Conservation (phyloP, 2,888 invertebrate species). For the Matsumyia berberina region DNA sequence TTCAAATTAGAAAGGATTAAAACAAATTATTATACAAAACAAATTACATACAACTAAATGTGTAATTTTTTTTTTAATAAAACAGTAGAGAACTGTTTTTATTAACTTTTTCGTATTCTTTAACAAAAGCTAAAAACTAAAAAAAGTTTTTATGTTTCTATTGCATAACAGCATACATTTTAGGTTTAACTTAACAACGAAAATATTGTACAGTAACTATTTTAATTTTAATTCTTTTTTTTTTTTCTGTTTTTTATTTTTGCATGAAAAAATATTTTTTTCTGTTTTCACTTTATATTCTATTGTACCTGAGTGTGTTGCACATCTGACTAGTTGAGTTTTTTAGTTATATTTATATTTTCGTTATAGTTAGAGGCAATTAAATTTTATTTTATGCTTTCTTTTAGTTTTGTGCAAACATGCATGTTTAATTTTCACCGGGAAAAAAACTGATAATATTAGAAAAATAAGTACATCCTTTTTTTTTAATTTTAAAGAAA, state of each 20-base stretch:
- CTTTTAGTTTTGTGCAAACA: conserved; percentile 50
- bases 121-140: conserved; percentile 30
- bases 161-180: conserved; percentile 64
- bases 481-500: conserved; percentile 31
- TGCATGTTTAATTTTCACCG: conserved; percentile 49
- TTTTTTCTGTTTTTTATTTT: conserved; percentile 36
- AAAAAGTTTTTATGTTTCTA: conserved; percentile 29
- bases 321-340: conserved; percentile 80
- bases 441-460: conserved; percentile 41
- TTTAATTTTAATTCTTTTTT: conserved; percentile 25
- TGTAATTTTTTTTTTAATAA: conserved; percentile 12
- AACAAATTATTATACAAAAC: conserved; percentile 51
- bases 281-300: conserved; percentile 72
- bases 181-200: conserved; percentile 52
- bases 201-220: conserved; percentile 61
- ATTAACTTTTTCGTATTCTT: conserved; percentile 9
- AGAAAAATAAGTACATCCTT: conserved; percentile 70
- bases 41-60: conserved; percentile 14
- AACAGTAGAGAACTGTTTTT: conserved; percentile 19
- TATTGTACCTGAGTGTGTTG: conserved; percentile 80
- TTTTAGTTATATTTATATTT: conserved; percentile 64
- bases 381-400: conserved; percentile 43
- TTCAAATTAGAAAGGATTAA: conserved; percentile 30
- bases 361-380: conserved; percentile 57
- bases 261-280: conserved; percentile 19